Evolutionary conservation across 1,140 invertebrate species (phyloP).

Genomic region (Planococcus citri): DNA sequence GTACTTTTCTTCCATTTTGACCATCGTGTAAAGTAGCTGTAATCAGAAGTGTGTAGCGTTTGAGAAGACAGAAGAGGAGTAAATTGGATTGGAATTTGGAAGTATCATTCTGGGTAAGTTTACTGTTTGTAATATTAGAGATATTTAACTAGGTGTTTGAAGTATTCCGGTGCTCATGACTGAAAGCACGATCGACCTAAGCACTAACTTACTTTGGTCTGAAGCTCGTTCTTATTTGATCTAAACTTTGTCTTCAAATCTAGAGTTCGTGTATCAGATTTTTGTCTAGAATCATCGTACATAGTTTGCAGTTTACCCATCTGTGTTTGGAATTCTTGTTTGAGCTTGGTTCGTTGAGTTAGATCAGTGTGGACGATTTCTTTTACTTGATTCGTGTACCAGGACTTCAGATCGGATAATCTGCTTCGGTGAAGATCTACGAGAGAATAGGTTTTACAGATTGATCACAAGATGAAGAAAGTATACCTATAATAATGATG

Average conservation of each 20-base stretch:
- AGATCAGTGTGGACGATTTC: not conserved
- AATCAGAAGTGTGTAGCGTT: not conserved
- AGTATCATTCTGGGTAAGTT: no score
- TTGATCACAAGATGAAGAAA: not conserved
- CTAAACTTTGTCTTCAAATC: not conserved
- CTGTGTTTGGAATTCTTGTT: not conserved
- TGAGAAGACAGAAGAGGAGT: no score
- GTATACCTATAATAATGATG: no score
- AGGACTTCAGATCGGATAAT: not conserved
- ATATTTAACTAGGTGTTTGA: no score
- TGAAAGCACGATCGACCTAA: no score
- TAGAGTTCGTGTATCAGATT: not conserved
- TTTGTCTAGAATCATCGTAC: not conserved
- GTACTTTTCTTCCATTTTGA: slow-evolving; percentile 24
- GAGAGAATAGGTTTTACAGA: not conserved
- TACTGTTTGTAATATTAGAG: no score
- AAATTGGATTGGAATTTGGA: no score
- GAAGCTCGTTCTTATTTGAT: not conserved
- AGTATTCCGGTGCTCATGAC: no score
- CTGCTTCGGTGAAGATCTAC: not conserved
- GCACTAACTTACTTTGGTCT: slow-evolving; percentile 10
- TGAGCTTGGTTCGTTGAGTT: not conserved
- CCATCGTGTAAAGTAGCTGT: slow-evolving; percentile 25
- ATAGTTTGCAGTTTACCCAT: not conserved
- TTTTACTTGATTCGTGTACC: not conserved